Percentiles rank a stretch among this genome's conserved stretches.
Conservation (phyloP, 2,797 vertebrate species). For the Muraenolepis orangiensis region DNA sequence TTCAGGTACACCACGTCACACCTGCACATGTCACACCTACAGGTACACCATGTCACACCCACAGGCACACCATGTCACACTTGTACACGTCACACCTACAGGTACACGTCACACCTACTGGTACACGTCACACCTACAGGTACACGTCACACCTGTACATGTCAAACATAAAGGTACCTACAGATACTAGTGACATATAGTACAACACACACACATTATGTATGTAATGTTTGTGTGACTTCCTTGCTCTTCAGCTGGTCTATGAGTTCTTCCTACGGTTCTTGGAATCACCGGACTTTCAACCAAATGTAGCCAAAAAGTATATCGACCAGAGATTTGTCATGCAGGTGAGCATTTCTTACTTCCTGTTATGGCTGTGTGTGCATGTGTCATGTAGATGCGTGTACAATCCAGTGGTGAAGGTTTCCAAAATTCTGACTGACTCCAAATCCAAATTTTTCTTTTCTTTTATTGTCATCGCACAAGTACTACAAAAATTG, state of each 20-base stretch:
- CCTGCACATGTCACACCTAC: not conserved
- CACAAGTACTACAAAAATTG: no score
- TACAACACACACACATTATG: not conserved
- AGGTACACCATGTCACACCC: not conserved
- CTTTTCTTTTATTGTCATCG: no score
- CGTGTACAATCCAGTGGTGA: not conserved
- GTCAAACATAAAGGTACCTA: no score
- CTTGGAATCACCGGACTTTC: constrained; percentile 98
- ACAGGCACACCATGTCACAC: not conserved
- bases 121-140: not conserved
- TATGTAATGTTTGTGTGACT: not conserved
- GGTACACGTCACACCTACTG: not conserved
- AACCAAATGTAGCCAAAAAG: constrained; percentile 99
- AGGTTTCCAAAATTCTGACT: no score
- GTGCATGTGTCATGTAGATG: not conserved
- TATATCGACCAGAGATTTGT: constrained; percentile 99
- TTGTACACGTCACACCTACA: not conserved
- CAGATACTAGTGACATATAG: not conserved
- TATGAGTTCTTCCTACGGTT: constrained; percentile 99
- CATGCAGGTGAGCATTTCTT: constrained; percentile 83
- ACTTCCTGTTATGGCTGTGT: not conserved
- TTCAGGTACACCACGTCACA: constrained; percentile 54
- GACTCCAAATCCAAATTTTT: no score
- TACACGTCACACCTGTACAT: not conserved
- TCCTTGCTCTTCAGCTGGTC: constrained; percentile 81